Evolutionary conservation across 2,797 vertebrate genomes (phyloP), one percentile per base, ranked within the genome.

Genomic region (Thunnus albacares): DNA sequence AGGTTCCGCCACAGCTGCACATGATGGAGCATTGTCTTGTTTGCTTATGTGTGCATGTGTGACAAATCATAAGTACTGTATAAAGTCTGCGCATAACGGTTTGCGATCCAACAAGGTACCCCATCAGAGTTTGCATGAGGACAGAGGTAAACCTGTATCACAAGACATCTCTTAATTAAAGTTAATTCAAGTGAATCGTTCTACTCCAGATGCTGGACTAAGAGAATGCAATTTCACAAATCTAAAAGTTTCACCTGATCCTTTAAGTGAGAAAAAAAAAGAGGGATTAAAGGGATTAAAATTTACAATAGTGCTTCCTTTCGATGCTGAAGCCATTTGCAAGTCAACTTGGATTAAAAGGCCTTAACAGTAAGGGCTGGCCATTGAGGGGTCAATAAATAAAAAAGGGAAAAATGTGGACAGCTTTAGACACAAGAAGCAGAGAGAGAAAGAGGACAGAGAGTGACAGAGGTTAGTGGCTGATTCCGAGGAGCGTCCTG

Each of bases 381-480:
- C 30, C 22, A 53, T 53, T 61, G 53, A 84, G 68, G 75, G 80
- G 72, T 77, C 64, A 24, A 61, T 70, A 43, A 82, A 90, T 63
- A 83, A 84, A 80, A 75, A 20, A 14, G 53, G 22, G 26, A 62
- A 68, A 82, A 79, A 75, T 71, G 49, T 45, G 63, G 28, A 87
- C 76, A 38, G 80, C 68, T 84, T 86, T 43, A 55, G 22, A 79
- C 41, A 51, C 64, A 85, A 72, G 49, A 45, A 62, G 61, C 20
- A 60, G 61, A 66, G 33, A 59, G 56, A 20, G 47, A 20, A 17
- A 28, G 75, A 30, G 35, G 53, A 61, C 24, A 38, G 60, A 14
- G 71, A 83, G 58, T 77, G 88, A 87, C 79, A 84, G 89, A 88
- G 81, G 88, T 88, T 87, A 88, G 82, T 81, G 77, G 60, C 75